Percentiles rank a stretch among this genome's conserved stretches.
phyloP scores from a whole-genome alignment of 2,797 vertebrate species.

The Pitangus sulphuratus region DNA sequence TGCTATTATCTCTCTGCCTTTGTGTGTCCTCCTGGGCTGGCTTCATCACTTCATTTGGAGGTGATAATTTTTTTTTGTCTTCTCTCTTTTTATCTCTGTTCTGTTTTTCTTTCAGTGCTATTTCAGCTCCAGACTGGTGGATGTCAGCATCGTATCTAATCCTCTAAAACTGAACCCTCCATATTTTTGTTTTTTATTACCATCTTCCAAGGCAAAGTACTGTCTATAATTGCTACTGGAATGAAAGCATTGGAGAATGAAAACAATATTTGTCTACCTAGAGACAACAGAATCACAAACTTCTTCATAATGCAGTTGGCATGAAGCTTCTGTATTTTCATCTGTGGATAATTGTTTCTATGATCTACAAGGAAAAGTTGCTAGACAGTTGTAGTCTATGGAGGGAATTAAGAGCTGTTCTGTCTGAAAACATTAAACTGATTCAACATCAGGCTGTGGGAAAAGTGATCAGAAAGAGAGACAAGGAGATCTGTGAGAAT shows the following conservation, averaged over 20 bases:
- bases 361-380: not conserved
- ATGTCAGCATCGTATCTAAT: not conserved
- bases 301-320: not conserved
- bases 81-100: not conserved
- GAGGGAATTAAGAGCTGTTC: not conserved
- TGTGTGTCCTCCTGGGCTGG: not conserved
- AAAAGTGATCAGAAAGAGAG: not conserved
- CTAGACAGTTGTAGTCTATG: not conserved
- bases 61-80: not conserved
- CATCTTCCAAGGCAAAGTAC: not conserved
- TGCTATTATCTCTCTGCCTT: not conserved
- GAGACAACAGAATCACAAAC: not conserved
- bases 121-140: not conserved
- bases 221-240: slow-evolving; percentile 2
- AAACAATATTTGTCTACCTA: not conserved
- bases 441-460: not conserved
- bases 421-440: not conserved
- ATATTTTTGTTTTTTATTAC: not conserved
- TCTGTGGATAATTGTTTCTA: not conserved
- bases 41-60: not conserved
- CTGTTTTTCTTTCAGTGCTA: not conserved
- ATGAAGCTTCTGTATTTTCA: slow-evolving; percentile 1
- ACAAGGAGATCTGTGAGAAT: not conserved
- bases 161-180: not conserved
- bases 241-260: slow-evolving; percentile 10